phyloP scores from a whole-genome alignment of 2,113 vertebrate genomes.

The Lathamus discolor region DNA sequence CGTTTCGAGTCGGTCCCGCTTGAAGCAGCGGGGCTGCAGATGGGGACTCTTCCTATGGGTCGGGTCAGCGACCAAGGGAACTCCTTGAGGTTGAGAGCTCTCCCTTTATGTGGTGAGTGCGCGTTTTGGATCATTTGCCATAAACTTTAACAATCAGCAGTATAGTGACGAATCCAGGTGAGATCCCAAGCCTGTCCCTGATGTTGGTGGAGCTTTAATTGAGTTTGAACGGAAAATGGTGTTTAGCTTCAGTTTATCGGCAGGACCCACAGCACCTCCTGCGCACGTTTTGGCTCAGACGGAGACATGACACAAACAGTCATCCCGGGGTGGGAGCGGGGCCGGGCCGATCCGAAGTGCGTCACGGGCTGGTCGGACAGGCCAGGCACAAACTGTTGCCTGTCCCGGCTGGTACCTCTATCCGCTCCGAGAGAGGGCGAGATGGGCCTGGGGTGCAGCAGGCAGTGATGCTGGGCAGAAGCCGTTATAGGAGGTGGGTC shows the following conservation, averaged over 20 bases:
- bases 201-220: background rate
- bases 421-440: background rate
- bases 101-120: background rate
- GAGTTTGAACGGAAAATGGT: background rate
- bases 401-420: too few species aligned
- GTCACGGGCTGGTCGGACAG: too few species aligned
- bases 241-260: background rate
- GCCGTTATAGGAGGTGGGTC: background rate
- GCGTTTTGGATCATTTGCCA: background rate
- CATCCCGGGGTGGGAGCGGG: background rate
- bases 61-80: background rate
- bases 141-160: background rate
- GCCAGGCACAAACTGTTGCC: too few species aligned
- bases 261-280: background rate
- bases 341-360: background rate
- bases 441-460: background rate
- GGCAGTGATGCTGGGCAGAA: background rate
- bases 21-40: background rate
- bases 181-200: background rate
- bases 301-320: background rate
- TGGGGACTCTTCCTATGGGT: background rate
- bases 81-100: background rate
- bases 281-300: background rate
- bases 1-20: background rate
- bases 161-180: background rate